phyloP scores from a whole-genome alignment of 2,797 vertebrate species.

The Sphenopsis melanotis region DNA sequence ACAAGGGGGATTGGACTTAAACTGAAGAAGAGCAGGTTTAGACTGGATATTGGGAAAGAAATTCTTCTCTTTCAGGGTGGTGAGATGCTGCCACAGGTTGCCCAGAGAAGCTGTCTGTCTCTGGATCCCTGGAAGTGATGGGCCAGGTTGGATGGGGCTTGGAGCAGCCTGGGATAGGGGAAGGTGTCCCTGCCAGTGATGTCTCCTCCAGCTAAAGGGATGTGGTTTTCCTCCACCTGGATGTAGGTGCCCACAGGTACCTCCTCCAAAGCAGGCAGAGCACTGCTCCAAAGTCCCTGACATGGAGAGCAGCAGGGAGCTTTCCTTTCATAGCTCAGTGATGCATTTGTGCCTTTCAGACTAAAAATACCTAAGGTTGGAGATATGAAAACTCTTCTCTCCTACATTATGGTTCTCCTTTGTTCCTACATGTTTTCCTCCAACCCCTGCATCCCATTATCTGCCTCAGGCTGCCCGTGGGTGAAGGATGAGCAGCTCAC shows the following conservation, averaged over 20 bases:
- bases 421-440: not conserved
- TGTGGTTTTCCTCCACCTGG: not conserved
- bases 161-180: not conserved
- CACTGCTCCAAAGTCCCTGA: accelerated
- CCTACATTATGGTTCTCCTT: not conserved
- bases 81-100: accelerated
- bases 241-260: not conserved
- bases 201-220: not conserved
- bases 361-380: not conserved
- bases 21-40: not conserved
- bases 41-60: not conserved
- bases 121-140: not conserved
- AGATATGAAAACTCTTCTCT: not conserved
- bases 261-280: not conserved
- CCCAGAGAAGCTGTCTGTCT: not conserved
- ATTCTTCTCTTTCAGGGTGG: not conserved
- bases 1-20: not conserved
- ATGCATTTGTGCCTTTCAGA: not conserved
- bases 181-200: not conserved
- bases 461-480: not conserved
- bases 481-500: not conserved
- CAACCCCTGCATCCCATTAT: not conserved
- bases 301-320: not conserved
- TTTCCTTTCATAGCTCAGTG: not conserved
- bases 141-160: not conserved